Evolutionary conservation across 2,113 vertebrate species (phyloP).

Genomic region (Hucho hucho): DNA sequence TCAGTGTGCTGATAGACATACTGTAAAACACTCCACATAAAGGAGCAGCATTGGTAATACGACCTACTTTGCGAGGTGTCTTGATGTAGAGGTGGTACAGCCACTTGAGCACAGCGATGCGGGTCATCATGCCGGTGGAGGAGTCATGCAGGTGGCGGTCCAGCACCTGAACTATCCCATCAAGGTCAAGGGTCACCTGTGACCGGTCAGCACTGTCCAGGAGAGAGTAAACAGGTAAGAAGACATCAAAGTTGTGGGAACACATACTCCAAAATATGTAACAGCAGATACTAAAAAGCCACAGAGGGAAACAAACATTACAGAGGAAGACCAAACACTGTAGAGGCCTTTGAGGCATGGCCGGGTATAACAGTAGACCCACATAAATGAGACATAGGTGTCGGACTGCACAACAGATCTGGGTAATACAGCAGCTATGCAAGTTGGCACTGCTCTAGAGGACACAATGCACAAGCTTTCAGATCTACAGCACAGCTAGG

Average conservation of each 20-base stretch:
- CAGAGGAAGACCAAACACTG: no score
- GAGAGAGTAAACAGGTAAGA: neutral
- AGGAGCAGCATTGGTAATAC: neutral
- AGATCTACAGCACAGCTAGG: no score
- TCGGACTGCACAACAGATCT: no score
- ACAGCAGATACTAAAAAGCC: no score
- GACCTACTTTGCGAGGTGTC: constrained; percentile 85
- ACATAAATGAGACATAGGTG: no score
- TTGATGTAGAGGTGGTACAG: constrained; percentile 98
- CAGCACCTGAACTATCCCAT: constrained; percentile 94
- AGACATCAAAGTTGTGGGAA: neutral
- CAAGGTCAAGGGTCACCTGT: constrained; percentile 87
- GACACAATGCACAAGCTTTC: no score
- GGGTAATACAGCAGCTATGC: no score
- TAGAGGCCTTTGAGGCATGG: no score
- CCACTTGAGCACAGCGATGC: constrained; percentile 96
- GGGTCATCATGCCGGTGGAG: constrained; percentile 95
- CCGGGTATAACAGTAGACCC: no score
- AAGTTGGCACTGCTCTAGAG: no score
- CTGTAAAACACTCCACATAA: neutral
- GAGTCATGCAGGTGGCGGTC: constrained; percentile 90
- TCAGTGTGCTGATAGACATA: neutral
- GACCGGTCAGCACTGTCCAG: constrained; percentile 72
- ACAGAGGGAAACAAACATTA: no score
- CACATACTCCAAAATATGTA: no score